phyloP scores from a whole-genome alignment of 2,113 vertebrate genomes.

The Dipodomys spectabilis region DNA sequence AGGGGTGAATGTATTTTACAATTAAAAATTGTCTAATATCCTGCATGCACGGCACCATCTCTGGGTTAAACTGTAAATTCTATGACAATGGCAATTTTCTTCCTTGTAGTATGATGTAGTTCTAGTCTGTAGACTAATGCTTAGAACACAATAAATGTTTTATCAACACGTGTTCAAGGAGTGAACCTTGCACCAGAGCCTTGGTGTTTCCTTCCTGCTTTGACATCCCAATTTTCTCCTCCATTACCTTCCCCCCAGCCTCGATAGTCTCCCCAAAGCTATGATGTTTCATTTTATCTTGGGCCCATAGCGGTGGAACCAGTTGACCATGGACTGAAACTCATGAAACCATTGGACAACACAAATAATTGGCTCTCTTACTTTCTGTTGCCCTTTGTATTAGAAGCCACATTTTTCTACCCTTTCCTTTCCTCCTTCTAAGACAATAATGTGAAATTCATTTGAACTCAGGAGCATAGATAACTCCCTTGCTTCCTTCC shows the following conservation, averaged over 20 bases:
- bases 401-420: not conserved
- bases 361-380: rapidly evolving
- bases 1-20: not conserved
- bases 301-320: not conserved
- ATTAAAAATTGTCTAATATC: not conserved
- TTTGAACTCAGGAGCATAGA: not conserved
- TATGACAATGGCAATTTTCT: not conserved
- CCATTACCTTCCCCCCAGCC: not conserved
- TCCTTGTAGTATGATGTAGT: not conserved
- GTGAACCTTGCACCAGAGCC: not conserved
- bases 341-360: not conserved
- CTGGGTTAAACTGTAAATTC: not conserved
- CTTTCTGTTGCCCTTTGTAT: not conserved
- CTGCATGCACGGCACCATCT: not conserved
- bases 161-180: not conserved
- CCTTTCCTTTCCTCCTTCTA: not conserved
- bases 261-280: not conserved
- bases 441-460: not conserved
- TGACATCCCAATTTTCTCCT: not conserved
- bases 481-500: not conserved
- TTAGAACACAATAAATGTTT: not conserved
- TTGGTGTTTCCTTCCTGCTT: not conserved
- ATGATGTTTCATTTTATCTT: not conserved
- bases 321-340: not conserved
- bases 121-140: not conserved